Base-by-base conservation (phyloP, 2,113 vertebrate genomes). In the Polyodon spathula region DNA sequence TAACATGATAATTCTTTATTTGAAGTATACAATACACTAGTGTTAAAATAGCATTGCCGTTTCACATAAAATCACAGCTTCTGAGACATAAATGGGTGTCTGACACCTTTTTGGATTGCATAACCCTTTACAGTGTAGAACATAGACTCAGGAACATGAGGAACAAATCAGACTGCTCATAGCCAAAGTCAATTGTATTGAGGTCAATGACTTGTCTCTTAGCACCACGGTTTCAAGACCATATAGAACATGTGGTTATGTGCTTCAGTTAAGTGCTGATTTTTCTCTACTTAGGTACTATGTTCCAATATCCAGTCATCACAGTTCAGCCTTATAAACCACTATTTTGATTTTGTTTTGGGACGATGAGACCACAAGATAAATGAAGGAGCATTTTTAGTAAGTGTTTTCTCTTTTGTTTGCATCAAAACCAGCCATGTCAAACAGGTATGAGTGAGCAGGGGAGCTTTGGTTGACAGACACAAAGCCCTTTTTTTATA, bases 11-110 rank as follows among this genome's bases (percentile, higher is more conserved):
- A 88, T 84, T 79, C 75, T 82, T 87, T 86, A 82, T 85, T 73
- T 74, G 84, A 80, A 58, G 15, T 69, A 73, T 65, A 70, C 68
- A 89, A 84, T 66, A 92, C 86, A 90, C 83, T 82, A 86, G 86
- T 87, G 89, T 91, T 86, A 85, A 88, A 92, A 82, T 88, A 92
- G 94, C 92, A 93, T 83, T 87, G 90, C 93, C 90, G 89, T 86
- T 89, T 86, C 80, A 86, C 83, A 83, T 84, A 89, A 54, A 80
- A 85, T 91, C 88, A 90, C 92, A 93, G 89, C 90, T 91, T 94
- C 85, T 87, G 78, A 88, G 86, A 90, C 77, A 81, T 77, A 76
- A 83, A 88, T 78, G 85, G 89, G 87, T 92, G 89, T 89, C 82
- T 89, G 79, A 93, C 92, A 94, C 86, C 88, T 90, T 92, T 92